Conservation (phyloP, 2,113 vertebrate genomes). For the Elephas maximus region DNA sequence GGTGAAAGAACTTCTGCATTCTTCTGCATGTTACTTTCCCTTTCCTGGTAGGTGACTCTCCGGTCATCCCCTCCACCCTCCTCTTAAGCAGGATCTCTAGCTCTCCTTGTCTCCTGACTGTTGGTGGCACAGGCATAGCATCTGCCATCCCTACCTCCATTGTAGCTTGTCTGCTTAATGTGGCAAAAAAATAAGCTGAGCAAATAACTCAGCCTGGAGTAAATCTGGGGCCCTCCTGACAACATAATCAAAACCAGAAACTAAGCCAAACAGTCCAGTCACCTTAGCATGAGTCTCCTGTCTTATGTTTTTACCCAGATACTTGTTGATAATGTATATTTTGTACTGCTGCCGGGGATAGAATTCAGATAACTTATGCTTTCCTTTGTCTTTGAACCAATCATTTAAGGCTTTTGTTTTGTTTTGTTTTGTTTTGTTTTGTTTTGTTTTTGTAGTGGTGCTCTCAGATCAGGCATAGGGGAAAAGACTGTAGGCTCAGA, state of each 20-base stretch:
- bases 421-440: neutral
- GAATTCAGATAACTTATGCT: neutral
- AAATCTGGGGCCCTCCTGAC: neutral
- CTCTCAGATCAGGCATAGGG: neutral
- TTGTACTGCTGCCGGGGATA: neutral
- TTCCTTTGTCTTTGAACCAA: neutral
- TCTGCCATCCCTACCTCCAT: neutral
- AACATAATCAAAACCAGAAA: neutral
- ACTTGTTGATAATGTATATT: neutral
- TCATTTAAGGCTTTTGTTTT: neutral
- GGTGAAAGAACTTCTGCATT: neutral
- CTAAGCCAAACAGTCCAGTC: neutral
- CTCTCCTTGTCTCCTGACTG: neutral
- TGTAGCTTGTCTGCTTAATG: neutral
- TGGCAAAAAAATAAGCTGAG: neutral
- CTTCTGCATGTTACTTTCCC: neutral
- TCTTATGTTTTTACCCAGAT: neutral
- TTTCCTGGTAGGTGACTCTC: neutral
- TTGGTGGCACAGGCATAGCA: neutral
- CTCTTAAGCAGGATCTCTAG: neutral
- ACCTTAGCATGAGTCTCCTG: neutral
- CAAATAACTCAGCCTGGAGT: neutral
- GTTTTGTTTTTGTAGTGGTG: neutral
- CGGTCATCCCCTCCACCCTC: fast-evolving
- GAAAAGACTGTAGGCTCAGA: neutral